Conservation (phyloP, 2,113 vertebrate species). For the Notothenia coriiceps region DNA sequence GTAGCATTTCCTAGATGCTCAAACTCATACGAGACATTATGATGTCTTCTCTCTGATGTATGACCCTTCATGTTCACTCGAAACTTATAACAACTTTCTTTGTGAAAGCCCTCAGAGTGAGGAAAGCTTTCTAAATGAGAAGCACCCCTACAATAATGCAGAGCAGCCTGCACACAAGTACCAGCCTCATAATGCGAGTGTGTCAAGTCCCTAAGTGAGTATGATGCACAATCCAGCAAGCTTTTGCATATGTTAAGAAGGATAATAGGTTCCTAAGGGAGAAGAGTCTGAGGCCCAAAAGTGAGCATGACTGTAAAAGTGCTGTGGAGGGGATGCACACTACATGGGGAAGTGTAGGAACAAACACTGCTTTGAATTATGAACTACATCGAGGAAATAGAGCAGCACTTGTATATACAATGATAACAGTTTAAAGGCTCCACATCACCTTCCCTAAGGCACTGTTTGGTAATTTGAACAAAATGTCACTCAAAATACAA, state of each 20-base stretch:
- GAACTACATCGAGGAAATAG: constrained; percentile 58
- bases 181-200: constrained; percentile 72
- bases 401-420: constrained; percentile 60
- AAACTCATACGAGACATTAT: constrained; percentile 36
- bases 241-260: constrained; percentile 84
- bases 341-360: constrained; percentile 63
- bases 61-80: constrained; percentile 66
- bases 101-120: constrained; percentile 73
- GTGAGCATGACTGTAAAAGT: constrained; percentile 73
- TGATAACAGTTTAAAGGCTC: constrained; percentile 70
- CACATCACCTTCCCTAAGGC: constrained; percentile 67
- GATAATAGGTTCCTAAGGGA: constrained; percentile 84
- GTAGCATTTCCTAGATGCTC: constrained; percentile 37
- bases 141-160: constrained; percentile 72
- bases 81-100: constrained; percentile 81
- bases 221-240: constrained; percentile 77
- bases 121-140: constrained; percentile 79
- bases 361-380: constrained; percentile 75
- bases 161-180: constrained; percentile 71
- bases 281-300: constrained; percentile 74
- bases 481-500: constrained; percentile 73
- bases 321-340: constrained; percentile 62
- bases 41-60: constrained; percentile 57
- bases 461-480: constrained; percentile 71
- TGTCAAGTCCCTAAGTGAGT: constrained; percentile 84